A percentile compares a stretch with the other conserved stretches of the same genome.
Evolutionary conservation across 2,888 invertebrate species (phyloP).

Genomic region (Uloborus plumipes): DNA sequence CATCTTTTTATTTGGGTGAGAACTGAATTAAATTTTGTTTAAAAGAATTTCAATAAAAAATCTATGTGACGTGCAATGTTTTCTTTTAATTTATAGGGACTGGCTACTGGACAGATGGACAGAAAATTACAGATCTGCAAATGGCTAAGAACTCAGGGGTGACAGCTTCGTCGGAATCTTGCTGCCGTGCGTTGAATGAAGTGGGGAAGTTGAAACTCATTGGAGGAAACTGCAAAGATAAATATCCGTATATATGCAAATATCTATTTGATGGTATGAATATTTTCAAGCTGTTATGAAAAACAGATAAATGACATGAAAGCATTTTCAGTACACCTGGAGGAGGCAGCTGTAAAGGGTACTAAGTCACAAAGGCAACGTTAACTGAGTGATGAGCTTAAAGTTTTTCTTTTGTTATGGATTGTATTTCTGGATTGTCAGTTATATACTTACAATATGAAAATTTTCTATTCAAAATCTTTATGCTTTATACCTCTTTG

Average conservation of each 20-base stretch:
- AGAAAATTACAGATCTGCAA: conserved; percentile 34
- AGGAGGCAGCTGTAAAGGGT: too few relatives aligned
- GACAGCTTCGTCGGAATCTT: conserved; percentile 30
- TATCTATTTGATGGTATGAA: conserved; percentile 27
- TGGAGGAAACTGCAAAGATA: conserved; percentile 31
- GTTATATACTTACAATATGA: too few relatives aligned
- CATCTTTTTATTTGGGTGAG: not conserved
- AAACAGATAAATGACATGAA: too few relatives aligned
- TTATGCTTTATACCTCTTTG: too few relatives aligned
- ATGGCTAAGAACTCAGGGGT: conserved; percentile 56
- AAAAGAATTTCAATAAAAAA: not conserved
- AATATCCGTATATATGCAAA: conserved; percentile 43
- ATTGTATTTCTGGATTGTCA: too few relatives aligned
- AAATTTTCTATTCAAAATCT: too few relatives aligned
- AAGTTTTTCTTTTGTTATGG: too few relatives aligned
- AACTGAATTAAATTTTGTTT: not conserved
- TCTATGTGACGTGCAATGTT: too few relatives aligned
- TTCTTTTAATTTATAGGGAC: conserved; percentile 11
- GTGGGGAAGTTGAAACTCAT: conserved; percentile 24
- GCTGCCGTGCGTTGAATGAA: conserved; percentile 39
- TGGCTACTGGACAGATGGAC: conserved; percentile 52
- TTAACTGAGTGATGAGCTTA: too few relatives aligned
- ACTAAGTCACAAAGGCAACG: too few relatives aligned
- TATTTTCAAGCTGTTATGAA: not conserved
- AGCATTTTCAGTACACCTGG: too few relatives aligned